Percentiles rank a stretch among this genome's conserved stretches.
Conservation (phyloP, 1,140 invertebrate genomes). For the Drusus annulatus region DNA sequence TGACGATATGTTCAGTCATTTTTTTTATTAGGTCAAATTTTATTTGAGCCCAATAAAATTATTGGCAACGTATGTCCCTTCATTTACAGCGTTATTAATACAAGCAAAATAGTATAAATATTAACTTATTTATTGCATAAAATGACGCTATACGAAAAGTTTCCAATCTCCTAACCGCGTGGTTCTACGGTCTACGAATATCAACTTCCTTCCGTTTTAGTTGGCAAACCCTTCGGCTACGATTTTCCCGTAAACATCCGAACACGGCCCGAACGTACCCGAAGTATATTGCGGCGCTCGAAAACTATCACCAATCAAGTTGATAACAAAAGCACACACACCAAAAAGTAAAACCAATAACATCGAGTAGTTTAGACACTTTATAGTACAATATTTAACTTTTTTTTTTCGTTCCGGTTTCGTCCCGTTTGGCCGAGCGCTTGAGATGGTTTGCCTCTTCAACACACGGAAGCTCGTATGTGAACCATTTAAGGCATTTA, state of each 20-base stretch:
- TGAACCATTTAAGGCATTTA: conserved; percentile 29
- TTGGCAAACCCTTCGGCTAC: not conserved
- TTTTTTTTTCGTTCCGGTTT: conserved; percentile 23
- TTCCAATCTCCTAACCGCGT: too few species aligned
- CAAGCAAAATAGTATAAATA: too few species aligned
- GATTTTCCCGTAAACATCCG: conserved; percentile 28
- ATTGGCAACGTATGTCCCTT: too few species aligned
- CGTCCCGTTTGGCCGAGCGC: not conserved
- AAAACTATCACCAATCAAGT: not conserved
- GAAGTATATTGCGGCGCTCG: not conserved
- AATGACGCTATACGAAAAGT: too few species aligned
- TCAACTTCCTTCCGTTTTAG: conserved; percentile 23
- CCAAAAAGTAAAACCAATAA: too few species aligned
- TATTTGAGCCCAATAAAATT: too few species aligned
- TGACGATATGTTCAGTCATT: too few species aligned
- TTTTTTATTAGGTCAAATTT: too few species aligned
- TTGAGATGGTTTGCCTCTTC: not conserved
- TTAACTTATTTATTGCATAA: too few species aligned
- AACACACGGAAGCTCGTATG: conserved; percentile 50
- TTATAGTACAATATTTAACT: not conserved
- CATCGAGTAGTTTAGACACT: too few species aligned
- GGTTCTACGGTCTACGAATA: not conserved
- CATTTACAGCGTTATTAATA: too few species aligned
- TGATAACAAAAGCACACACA: too few species aligned
- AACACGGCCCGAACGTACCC: conserved; percentile 17